These are phyloP conservation scores for Anagyrus pseudococci DNA, from an alignment of 2,888 invertebrate genomes.

Conservation along the genomic window DNA sequence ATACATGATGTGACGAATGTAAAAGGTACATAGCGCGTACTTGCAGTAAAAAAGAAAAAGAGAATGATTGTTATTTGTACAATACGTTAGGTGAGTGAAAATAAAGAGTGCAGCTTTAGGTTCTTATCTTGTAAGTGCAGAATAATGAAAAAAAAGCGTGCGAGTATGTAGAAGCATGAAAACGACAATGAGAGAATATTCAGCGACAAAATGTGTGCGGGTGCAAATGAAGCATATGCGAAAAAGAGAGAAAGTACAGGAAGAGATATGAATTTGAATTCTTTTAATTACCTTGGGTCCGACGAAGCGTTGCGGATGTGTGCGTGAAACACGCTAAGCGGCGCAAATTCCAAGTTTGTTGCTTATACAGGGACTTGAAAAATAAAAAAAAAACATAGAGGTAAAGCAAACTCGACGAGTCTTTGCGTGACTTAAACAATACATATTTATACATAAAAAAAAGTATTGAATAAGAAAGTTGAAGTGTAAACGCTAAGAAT, in stretches of 20 bases:
- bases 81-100: slow-evolving; percentile 60
- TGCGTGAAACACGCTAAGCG: slow-evolving; percentile 40
- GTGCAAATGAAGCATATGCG: slow-evolving; percentile 21
- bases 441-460: slow-evolving; percentile 61
- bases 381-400: not conserved
- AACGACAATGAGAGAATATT: slow-evolving; percentile 34
- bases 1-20: slow-evolving; percentile 62
- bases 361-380: slow-evolving; percentile 51
- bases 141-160: slow-evolving; percentile 32
- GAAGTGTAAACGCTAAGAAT: slow-evolving; percentile 59
- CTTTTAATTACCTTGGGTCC: slow-evolving; percentile 39
- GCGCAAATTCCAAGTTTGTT: slow-evolving; percentile 57
- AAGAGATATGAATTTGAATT: slow-evolving; percentile 36
- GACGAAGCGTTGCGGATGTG: slow-evolving; percentile 35
- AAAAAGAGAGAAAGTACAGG: slow-evolving; percentile 25
- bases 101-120: slow-evolving; percentile 61
- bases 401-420: slow-evolving; percentile 49
- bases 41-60: slow-evolving; percentile 47
- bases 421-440: slow-evolving; percentile 59
- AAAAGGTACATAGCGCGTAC: slow-evolving; percentile 58
- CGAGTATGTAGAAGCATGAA: slow-evolving; percentile 40
- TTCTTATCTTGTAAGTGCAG: slow-evolving; percentile 56
- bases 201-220: slow-evolving; percentile 37
- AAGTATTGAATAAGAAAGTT: slow-evolving; percentile 60
- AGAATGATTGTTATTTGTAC: slow-evolving; percentile 62